Conservation (phyloP, 92 coral and sea anemone genomes). For the Palythoa grandiflora region DNA sequence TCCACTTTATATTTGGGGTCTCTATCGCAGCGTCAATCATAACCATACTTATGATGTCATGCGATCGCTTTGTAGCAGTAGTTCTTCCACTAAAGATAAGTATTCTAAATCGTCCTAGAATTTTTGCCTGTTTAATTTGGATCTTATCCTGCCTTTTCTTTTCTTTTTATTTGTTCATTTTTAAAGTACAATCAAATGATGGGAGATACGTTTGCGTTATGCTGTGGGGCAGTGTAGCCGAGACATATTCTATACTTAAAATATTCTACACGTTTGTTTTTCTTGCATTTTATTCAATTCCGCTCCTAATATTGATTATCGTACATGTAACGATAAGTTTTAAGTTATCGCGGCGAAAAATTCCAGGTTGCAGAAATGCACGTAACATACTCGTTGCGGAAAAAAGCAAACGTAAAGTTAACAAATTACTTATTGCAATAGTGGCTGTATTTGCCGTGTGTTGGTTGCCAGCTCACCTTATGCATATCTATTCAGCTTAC, state of each 20-base stretch:
- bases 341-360: conserved; percentile 16
- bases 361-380: conserved; percentile 16
- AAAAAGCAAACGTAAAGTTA: conserved; percentile 22
- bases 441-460: conserved; percentile 27
- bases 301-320: not conserved
- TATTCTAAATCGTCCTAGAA: not conserved
- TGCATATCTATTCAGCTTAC: conserved; percentile 12
- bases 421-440: conserved; percentile 15
- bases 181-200: not conserved
- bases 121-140: conserved; percentile 8
- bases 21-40: conserved; percentile 30
- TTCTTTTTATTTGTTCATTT: conserved; percentile 13
- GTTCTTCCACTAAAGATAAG: conserved; percentile 28
- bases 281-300: conserved; percentile 20
- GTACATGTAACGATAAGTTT: conserved; percentile 21
- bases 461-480: conserved; percentile 31
- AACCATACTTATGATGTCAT: conserved; percentile 28
- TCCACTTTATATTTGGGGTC: conserved; percentile 21
- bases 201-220: not conserved
- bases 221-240: not conserved
- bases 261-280: not conserved
- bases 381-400: conserved; percentile 24
- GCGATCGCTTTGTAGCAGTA: conserved; percentile 38
- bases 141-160: not conserved
- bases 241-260: conserved; percentile 3